These are phyloP conservation scores for Drosophila novamexicana DNA, from an alignment of 1,140 invertebrate genomes.

Conservation along the genomic window DNA sequence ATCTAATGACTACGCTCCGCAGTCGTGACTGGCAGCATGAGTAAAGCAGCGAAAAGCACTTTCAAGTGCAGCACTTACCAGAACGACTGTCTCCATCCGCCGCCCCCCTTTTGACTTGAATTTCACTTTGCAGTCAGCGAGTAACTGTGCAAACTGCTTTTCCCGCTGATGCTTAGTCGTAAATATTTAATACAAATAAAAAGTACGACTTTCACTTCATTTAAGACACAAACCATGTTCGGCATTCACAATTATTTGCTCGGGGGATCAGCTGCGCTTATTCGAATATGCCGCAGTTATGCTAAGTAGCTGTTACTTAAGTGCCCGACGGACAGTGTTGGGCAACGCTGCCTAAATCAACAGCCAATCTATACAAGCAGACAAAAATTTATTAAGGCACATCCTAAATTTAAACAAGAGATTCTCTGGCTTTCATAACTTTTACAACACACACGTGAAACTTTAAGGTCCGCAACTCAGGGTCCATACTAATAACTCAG, in stretches of 20 bases:
- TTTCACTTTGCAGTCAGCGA: constrained; percentile 54
- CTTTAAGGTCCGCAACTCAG: too few relatives aligned
- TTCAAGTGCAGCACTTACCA: constrained; percentile 24
- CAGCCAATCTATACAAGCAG: background rate
- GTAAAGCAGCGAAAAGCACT: constrained; percentile 23
- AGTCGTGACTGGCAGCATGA: background rate
- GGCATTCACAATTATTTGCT: constrained; percentile 11
- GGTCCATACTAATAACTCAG: too few relatives aligned
- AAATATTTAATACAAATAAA: constrained; percentile 76
- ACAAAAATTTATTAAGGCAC: background rate
- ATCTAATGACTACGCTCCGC: constrained; percentile 15
- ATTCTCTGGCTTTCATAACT: too few relatives aligned
- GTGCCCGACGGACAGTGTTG: background rate
- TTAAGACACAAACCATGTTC: constrained; percentile 57
- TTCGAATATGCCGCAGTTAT: constrained; percentile 2
- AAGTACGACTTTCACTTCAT: constrained; percentile 74
- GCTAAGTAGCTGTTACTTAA: constrained; percentile 12
- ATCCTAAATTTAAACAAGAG: background rate
- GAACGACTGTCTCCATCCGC: background rate
- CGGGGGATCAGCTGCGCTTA: constrained; percentile 24
- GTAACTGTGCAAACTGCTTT: constrained; percentile 44
- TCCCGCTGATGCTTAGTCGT: constrained; percentile 46
- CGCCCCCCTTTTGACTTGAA: constrained; percentile 50
- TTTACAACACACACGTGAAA: too few relatives aligned
- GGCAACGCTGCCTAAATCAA: background rate